Evolutionary conservation across 2,113 vertebrate species (phyloP), one percentile per base, ranked within the genome.

Genomic region (Otocyon megalotis): DNA sequence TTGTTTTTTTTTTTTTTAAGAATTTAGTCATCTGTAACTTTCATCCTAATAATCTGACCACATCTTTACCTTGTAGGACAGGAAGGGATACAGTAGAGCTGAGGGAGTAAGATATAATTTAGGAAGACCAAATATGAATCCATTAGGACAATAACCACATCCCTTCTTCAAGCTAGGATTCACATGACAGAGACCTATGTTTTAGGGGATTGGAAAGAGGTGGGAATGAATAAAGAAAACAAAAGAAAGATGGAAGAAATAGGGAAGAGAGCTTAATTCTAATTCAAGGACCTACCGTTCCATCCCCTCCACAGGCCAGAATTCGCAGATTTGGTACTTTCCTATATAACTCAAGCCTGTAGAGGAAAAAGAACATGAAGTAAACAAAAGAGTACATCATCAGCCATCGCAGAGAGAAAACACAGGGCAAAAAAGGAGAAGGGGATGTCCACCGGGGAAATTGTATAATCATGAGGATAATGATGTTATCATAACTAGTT

Each of bases 261-360:
- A 10, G 72, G n/a, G 56, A 9, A 54, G 54, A 26, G 37, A 77
- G 43, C 22, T 16, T 15, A 69, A 53, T 91, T 97, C 67, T 93
- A 53, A 92, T 92, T 35, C 74, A 62, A 88, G 53, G 84, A 98
- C 99, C 93, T 98, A 99, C 99, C 98, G 99, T 99, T 98, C 99
- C 99, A n/a, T 99, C 99, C 28, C 99, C 99, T 0, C 99, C 99
- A 0, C 99, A 99, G 76, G 99, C 99, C 95, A 99, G 98, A 96
- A 99, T 99, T 92, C 99, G 98, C 90, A 99, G 98, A 97, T 99
- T 99, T 95, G 99, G 99, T 93, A 99, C 99, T 97, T 99, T 99
- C 97, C 99, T 98, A 90, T 99, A 99, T 77, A 99, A 82, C 82
- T 99, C 99, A 95, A 99, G 98, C 96, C 99, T 97, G 43, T 0